Percentiles rank a stretch among this genome's conserved stretches.
phyloP scores from a whole-genome alignment of 2,797 vertebrate genomes.

The Halcyon smyrnensis region DNA sequence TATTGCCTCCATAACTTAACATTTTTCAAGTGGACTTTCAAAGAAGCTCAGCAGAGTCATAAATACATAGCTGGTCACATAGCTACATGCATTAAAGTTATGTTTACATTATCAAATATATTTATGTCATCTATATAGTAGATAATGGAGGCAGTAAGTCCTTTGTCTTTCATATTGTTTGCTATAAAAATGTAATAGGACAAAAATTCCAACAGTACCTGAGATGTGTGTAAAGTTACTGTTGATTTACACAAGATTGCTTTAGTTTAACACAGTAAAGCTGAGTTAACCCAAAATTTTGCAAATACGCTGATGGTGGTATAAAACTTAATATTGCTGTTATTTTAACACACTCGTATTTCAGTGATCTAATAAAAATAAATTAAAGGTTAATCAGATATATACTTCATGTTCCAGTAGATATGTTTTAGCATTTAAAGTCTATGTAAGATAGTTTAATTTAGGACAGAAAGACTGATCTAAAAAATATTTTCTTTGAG shows the following conservation, averaged over 20 bases:
- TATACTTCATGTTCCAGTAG: slow-evolving; percentile 18
- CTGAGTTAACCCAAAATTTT: slow-evolving; percentile 58
- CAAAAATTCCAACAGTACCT: slow-evolving; percentile 47
- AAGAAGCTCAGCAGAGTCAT: neutral
- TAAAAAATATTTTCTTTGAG: neutral
- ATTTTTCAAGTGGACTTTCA: slow-evolving; percentile 4
- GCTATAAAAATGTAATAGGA: slow-evolving; percentile 3
- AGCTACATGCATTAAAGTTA: neutral
- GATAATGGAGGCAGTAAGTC: neutral
- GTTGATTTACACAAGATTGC: slow-evolving; percentile 36
- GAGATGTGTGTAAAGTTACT: slow-evolving; percentile 17
- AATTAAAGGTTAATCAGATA: slow-evolving; percentile 43
- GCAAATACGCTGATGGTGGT: slow-evolving; percentile 12
- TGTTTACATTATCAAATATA: neutral
- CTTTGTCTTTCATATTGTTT: slow-evolving; percentile 16
- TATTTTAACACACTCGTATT: slow-evolving; percentile 38
- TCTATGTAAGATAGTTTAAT: slow-evolving; percentile 32
- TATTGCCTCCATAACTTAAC: neutral
- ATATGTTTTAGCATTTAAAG: slow-evolving; percentile 31
- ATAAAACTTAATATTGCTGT: slow-evolving; percentile 41
- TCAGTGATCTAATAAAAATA: slow-evolving; percentile 52
- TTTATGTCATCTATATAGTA: neutral
- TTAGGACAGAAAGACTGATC: slow-evolving; percentile 38
- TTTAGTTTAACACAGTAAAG: slow-evolving; percentile 43
- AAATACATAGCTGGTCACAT: neutral